Evolutionary conservation across 2,888 invertebrate species (phyloP), one percentile per base, ranked within the genome.

Genomic region (Plebejus argus): DNA sequence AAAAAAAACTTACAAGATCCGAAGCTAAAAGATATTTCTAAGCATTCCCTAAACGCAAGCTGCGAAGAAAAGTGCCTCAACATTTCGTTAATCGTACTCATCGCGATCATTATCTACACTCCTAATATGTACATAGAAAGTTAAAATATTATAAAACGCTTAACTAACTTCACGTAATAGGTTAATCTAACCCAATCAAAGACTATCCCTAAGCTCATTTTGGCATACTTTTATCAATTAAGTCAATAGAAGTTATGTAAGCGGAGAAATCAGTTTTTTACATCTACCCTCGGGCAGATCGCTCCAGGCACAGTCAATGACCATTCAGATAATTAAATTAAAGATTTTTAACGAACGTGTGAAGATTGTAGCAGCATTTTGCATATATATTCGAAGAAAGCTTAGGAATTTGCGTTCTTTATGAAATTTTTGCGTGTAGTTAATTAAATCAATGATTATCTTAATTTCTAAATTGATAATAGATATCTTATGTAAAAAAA

Each of bases 221-320:
- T 76, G 78, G 76, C 78, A 45, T 4, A 49, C 72, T 49, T 45
- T 20, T 72, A 45, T 23, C 72, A 72, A 35, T 39, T 39, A 35
- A 45, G 35, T 72, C 39, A 72, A 35, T 39, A 77, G 70, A 81
- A 83, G 86, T 92, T 91, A 89, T 87, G 88, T 88, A 92, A 92
- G 88, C 86, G 87, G 91, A 89, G 90, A 91, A 90, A 91, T 91
- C 89, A 87, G 77, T 89, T 86, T 85, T 83, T 85, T 86, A 84
- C 85, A 88, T 89, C 88, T 89, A 87, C 86, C 87, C 86, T 86
- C 85, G 84, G 86, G 87, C 86, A 86, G 86, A 88, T 86, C 85
- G 90, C 90, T 90, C 83, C 84, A 86, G 90, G 92, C 91, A 82
- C 84, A 90, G 89, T 89, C 89, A 83, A 86, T 84, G 90, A 91